phyloP scores from a whole-genome alignment of 2,888 invertebrate species.

The Lithosia quadra region DNA sequence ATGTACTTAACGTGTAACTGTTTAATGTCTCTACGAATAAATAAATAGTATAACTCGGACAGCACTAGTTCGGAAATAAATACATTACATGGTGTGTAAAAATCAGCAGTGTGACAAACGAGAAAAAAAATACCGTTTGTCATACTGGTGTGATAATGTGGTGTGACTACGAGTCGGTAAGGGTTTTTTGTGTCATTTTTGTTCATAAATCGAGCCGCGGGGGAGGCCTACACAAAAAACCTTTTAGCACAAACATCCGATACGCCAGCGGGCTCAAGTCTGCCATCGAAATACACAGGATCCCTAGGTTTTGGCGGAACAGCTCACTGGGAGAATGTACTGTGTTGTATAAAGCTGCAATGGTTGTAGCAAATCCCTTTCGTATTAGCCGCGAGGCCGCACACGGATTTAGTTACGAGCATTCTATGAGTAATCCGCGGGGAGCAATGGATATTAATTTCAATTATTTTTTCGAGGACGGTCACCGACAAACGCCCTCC shows the following conservation, averaged over 20 bases:
- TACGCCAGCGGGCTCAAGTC: constrained; percentile 45
- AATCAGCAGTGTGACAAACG: too few relatives aligned
- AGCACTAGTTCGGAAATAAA: too few relatives aligned
- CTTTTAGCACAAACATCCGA: constrained; percentile 41
- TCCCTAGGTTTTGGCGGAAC: constrained; percentile 40
- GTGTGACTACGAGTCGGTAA: too few relatives aligned
- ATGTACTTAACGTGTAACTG: too few relatives aligned
- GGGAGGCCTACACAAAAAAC: constrained; percentile 44
- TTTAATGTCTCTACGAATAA: too few relatives aligned
- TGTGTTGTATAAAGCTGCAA: constrained; percentile 26
- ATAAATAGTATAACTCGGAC: too few relatives aligned
- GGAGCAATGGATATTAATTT: neutral
- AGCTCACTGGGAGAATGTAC: constrained; percentile 32
- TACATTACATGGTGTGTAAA: too few relatives aligned
- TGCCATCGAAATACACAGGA: constrained; percentile 33
- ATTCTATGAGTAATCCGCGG: neutral
- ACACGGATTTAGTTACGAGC: constrained; percentile 9
- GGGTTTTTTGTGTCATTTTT: constrained; percentile 16
- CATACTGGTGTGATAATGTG: too few relatives aligned
- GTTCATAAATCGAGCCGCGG: neutral
- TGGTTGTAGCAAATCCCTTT: constrained; percentile 31
- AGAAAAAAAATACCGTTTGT: too few relatives aligned
- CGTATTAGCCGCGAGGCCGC: constrained; percentile 21
- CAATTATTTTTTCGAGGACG: constrained; percentile 1
- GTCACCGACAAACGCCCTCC: neutral